phyloP scores from a whole-genome alignment of 2,888 invertebrate genomes.

The Ametastegia equiseti region DNA sequence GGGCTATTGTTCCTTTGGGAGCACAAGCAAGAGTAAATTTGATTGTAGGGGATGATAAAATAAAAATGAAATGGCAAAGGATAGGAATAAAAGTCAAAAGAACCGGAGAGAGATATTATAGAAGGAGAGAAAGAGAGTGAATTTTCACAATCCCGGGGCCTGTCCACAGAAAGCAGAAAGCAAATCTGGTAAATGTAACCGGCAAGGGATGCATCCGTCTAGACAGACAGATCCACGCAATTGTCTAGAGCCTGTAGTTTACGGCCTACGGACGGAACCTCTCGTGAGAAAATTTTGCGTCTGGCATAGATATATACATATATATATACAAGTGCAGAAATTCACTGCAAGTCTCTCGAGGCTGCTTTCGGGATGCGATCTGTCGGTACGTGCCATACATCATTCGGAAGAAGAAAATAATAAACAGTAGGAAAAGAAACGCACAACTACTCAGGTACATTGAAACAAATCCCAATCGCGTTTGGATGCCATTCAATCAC shows the following conservation, averaged over 20 bases:
- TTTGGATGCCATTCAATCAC: background rate
- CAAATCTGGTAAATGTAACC: constrained; percentile 64
- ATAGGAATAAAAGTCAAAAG: background rate
- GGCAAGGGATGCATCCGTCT: constrained; percentile 66
- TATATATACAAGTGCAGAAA: constrained; percentile 52
- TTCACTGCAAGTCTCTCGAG: constrained; percentile 33
- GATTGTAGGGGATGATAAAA: too few relatives aligned
- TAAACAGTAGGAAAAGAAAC: background rate
- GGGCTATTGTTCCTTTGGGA: too few relatives aligned
- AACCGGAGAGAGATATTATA: too few relatives aligned
- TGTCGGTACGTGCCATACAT: background rate
- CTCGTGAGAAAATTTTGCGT: constrained; percentile 62
- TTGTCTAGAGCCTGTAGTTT: constrained; percentile 64
- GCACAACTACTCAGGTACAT: background rate
- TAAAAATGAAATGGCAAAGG: background rate
- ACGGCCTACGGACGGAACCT: constrained; percentile 35
- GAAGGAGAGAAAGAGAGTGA: background rate
- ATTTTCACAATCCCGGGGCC: constrained; percentile 26
- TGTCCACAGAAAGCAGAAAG: constrained; percentile 41
- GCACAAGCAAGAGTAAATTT: too few relatives aligned
- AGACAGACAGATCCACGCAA: constrained; percentile 72
- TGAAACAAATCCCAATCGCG: background rate
- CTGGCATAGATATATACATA: constrained; percentile 4
- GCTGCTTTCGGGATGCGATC: background rate
- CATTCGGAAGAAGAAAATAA: background rate